Evolutionary conservation across 1,140 invertebrate genomes (phyloP), one percentile per base, ranked within the genome.

Genomic region (Metopolophium dirhodum): DNA sequence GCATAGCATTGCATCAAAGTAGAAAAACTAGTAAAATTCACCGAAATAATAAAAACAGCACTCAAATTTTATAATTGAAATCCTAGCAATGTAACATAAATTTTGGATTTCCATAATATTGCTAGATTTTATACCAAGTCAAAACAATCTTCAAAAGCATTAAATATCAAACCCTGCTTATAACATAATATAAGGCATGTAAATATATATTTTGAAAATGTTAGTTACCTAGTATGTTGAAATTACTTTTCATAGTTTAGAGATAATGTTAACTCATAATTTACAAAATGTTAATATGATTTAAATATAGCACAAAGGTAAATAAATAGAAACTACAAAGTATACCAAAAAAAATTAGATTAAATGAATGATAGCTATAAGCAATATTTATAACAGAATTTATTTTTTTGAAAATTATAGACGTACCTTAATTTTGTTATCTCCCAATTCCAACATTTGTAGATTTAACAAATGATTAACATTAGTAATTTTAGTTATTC

Each of bases 401-500:
- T 2, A 77, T 18, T 77, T n/a, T 68, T 57, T n/a, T 68, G 11
- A n/a, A 77, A 77, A n/a, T n/a, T 30, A n/a, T 82, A 82, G 57
- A 94, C 95, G 95, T 96, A 98, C 97, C 94, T 98, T 96, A 94
- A 99, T 98, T 95, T 97, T 98, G 95, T 99, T 99, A 94, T 99
- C 98, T 1, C 99, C 99, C 57, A 99, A 95, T 95, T 99, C 99
- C 41, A 99, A 95, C 95, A 98, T 96, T 83, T 97, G 97, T 22
- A 99, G 96, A 91, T 98, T 97, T 11, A 96, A 96, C 41, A 99
- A 95, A 95, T 97, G 97, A 77, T 96, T 96, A 30, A 99, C 94
- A 96, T 99, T 99, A 95, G 99, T 97, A 94, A 99, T 99, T 95
- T 97, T 97, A 0, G 95, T 95, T 47, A 99, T 98, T 95, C 97